Percentiles rank a stretch among this genome's conserved stretches.
phyloP scores from a whole-genome alignment of 1,140 invertebrate species.

The Papilio xuthus region DNA sequence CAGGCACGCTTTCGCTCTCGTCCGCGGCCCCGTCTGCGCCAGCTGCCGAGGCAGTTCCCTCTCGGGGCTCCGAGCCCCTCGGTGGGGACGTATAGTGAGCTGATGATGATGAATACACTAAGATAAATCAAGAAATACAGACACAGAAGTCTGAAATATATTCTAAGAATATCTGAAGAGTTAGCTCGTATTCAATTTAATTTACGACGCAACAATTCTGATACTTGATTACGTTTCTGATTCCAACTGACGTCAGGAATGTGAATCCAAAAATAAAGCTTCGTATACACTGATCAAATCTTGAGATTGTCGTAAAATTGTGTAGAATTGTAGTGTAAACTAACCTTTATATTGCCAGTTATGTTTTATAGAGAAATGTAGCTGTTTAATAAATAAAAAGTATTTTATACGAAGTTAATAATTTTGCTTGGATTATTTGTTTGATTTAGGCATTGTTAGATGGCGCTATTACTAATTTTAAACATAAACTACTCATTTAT shows the following conservation, averaged over 20 bases:
- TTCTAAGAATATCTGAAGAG: conserved; percentile 1
- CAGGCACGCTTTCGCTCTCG: too few relatives aligned
- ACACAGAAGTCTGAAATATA: not conserved
- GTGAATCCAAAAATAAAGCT: not conserved
- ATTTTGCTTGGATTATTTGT: not conserved
- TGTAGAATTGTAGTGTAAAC: not conserved
- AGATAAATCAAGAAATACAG: not conserved
- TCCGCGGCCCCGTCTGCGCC: too few relatives aligned
- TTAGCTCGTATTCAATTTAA: not conserved
- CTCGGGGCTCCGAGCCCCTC: too few relatives aligned
- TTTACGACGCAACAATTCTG: not conserved
- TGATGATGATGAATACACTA: too few relatives aligned
- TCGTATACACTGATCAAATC: not conserved
- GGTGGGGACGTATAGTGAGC: too few relatives aligned
- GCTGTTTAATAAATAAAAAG: not conserved
- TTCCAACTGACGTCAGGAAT: not conserved
- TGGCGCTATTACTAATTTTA: not conserved
- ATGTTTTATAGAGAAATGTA: not conserved
- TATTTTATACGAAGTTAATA: not conserved
- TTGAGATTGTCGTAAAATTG: not conserved
- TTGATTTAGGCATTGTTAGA: not conserved
- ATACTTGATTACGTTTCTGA: not conserved
- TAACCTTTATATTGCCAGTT: not conserved
- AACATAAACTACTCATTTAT: not conserved
- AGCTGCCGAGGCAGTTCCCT: too few relatives aligned